Evolutionary conservation across 1,140 invertebrate genomes (phyloP), one percentile per base, ranked within the genome.

Genomic region (Mamestra configurata): DNA sequence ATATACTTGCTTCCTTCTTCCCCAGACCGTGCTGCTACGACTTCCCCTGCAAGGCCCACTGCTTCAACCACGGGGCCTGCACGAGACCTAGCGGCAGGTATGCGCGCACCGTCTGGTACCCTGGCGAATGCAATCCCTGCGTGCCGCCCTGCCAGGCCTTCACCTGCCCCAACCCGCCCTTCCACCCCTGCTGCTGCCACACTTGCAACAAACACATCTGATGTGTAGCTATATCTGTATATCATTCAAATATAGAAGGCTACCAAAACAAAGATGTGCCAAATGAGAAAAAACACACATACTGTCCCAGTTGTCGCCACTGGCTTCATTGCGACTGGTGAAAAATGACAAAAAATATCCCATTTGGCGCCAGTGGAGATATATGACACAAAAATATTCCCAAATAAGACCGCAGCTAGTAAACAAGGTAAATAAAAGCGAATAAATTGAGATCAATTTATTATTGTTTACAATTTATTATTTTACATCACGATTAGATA

Each of bases 1-100:
- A 43, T 43, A 43, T 11, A 11, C 40, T 43, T 0, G 11, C 11
- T 51, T 31, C 1, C 4, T 27, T 24, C 11, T 49, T 79, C 79
- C 84, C 7, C 81, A 94, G 92, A 15, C 92, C 92, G 0, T 95
- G 93, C 85, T 93, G 92, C 73, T 95, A 95, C 82, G 94, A 95
- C 66, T 91, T 79, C 55, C 93, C 93, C 0, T 95, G 95, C 79
- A 95, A 93, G 79, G 95, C 95, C 4, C 76, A 93, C 61, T 95
- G 95, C 70, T 95, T 93, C 82, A 92, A 94, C 79, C 92, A 93
- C 80, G 92, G 92, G 4, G 89, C 92, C 0, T 90, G 87, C 49
- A 93, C 90, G 1, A 86, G 94, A 24, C 91, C 93, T 0, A 94
- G 92, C 35, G 94, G 93, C 3, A 85, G 91, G 49, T 95, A 95